Percentiles rank a stretch among this genome's conserved stretches.
phyloP scores from a whole-genome alignment of 2,888 invertebrate genomes.

The Gandaritis pyraliata region DNA sequence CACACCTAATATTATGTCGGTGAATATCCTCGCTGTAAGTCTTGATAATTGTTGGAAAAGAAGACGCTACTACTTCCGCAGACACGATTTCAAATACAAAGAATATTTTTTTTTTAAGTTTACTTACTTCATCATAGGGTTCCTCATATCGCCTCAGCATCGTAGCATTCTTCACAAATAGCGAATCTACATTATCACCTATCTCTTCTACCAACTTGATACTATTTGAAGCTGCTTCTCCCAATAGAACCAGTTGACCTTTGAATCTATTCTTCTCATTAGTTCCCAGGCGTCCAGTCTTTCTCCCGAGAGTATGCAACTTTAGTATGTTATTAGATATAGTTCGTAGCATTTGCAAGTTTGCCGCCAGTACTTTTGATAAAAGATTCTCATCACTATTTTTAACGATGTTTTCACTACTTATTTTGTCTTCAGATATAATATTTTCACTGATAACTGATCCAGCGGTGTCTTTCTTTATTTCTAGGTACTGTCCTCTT shows the following conservation, averaged over 20 bases:
- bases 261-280: constrained; percentile 84
- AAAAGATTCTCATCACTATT: constrained; percentile 70
- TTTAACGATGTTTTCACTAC: constrained; percentile 70
- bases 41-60: too few relatives aligned
- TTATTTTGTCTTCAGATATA: constrained; percentile 74
- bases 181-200: constrained; percentile 77
- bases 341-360: constrained; percentile 84
- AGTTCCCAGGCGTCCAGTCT: constrained; percentile 80
- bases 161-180: constrained; percentile 65
- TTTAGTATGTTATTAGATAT: constrained; percentile 84
- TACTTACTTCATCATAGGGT: constrained; percentile 62
- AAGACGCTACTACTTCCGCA: too few relatives aligned
- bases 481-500: constrained; percentile 87
- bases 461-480: constrained; percentile 82
- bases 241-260: constrained; percentile 81
- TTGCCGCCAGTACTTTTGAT: constrained; percentile 76
- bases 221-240: constrained; percentile 83
- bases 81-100: too few relatives aligned
- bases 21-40: too few relatives aligned
- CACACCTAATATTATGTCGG: too few relatives aligned
- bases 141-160: constrained; percentile 56
- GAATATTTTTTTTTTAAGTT: neutral
- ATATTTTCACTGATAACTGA: constrained; percentile 77
- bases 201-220: constrained; percentile 83
- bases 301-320: constrained; percentile 86